These are phyloP conservation scores for Todus mexicanus DNA, from an alignment of 2,797 vertebrate genomes.

Conservation along the genomic window DNA sequence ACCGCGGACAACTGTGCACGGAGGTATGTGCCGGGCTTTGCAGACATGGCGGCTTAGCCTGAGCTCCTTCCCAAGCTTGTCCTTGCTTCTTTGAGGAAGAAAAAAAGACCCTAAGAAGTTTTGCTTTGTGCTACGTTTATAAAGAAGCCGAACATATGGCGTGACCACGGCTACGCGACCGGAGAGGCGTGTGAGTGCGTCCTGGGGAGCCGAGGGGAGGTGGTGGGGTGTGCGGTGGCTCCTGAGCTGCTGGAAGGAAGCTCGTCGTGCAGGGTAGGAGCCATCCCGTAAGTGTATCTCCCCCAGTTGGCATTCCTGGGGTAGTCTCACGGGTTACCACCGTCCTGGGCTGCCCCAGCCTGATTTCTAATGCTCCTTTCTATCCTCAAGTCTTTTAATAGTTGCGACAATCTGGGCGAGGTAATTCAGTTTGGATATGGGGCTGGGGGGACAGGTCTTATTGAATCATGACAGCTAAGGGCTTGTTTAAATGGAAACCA, in stretches of 20 bases:
- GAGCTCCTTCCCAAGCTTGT: not conserved
- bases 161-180: not conserved
- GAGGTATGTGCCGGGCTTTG: not conserved
- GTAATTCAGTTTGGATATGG: not conserved
- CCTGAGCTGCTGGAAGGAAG: not conserved
- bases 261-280: accelerated
- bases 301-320: not conserved
- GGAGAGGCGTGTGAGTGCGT: accelerated
- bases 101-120: not conserved
- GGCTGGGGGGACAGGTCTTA: not conserved
- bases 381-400: not conserved
- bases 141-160: not conserved
- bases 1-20: not conserved
- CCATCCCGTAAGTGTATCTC: not conserved
- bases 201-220: not conserved
- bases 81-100: not conserved
- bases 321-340: not conserved
- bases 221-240: accelerated
- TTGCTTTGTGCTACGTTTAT: not conserved
- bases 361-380: not conserved
- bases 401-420: accelerated
- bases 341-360: not conserved
- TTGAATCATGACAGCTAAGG: not conserved
- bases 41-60: not conserved
- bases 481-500: not conserved